Conservation (phyloP, 2,797 vertebrate genomes). For the Melanotaenia pygmaea region DNA sequence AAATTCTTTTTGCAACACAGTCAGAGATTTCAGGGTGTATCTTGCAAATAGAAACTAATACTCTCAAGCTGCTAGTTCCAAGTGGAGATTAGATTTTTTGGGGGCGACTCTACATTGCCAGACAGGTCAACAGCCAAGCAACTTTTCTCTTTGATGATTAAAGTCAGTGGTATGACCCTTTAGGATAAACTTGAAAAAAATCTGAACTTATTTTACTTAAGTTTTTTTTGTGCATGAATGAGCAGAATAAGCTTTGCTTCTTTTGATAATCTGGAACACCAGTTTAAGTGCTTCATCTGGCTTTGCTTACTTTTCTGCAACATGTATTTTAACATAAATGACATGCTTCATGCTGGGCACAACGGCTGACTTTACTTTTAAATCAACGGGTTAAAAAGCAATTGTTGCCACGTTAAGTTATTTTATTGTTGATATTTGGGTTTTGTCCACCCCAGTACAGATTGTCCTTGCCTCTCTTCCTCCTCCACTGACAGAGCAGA, state of each 20-base stretch:
- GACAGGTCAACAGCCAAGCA: background rate
- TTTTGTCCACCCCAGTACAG: constrained; percentile 90
- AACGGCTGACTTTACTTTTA: constrained; percentile 22
- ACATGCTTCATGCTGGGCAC: constrained; percentile 48
- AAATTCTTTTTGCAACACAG: constrained; percentile 1
- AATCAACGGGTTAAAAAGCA: constrained; percentile 16
- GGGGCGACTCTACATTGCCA: background rate
- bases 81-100: background rate
- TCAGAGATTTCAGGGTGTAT: background rate
- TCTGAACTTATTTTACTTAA: constrained; percentile 14
- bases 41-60: background rate
- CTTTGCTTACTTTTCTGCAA: constrained; percentile 34
- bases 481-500: constrained; percentile 95
- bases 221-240: background rate
- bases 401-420: constrained; percentile 54
- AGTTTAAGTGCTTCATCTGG: constrained; percentile 22
- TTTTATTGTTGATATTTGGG: constrained; percentile 73
- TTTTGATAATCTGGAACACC: constrained; percentile 13
- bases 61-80: background rate
- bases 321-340: constrained; percentile 41
- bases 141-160: background rate
- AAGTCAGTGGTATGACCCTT: background rate
- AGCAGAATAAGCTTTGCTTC: constrained; percentile 9
- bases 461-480: constrained; percentile 88
- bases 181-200: background rate